Evolutionary conservation across 2,113 vertebrate species (phyloP), one percentile per base, ranked within the genome.

Genomic region (Seriola rivoliana): DNA sequence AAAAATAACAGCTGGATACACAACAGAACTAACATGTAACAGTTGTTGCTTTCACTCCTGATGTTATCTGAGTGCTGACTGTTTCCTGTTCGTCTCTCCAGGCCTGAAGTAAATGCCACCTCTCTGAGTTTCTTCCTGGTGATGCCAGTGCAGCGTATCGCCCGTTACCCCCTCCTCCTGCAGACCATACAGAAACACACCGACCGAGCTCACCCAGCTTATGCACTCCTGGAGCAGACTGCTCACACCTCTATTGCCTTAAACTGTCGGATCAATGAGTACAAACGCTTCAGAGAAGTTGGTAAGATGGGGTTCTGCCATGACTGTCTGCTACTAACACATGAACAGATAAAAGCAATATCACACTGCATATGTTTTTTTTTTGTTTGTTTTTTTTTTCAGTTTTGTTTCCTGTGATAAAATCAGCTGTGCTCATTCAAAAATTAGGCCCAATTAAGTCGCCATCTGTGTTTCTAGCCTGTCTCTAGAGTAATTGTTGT

Each of bases 121-220:
- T 97, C 97, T 48, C 95, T 99, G 90, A 97, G 93, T 81, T 99
- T 98, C 96, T 97, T 98, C 88, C 86, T 99, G 95, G 97, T 99
- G 83, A 97, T 96, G 94, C 98, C 98, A 0, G 96, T 99, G 72
- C 98, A 99, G 95, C 95, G 98, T 74, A 94, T 99, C 66, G 97
- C 97, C 73, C 98, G 96, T 70, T 99, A 99, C 92, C 97, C 97
- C 0, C 89, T 99, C 77, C 94, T 99, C 75, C 94, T 99, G 82
- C 96, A 97, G 91, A 99, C 97, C 89, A 97, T 99, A 69, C 95
- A 96, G 95, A 97, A 98, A 85, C 97, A 97, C 89, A 97, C 96
- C 0, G 93, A 94, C 0, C 60, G 71, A 3, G 65, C 74, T 0
- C 88, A 95, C 93, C 95, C 92, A 0, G 94, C 95, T 6, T 95